phyloP scores from a whole-genome alignment of 1,140 invertebrate species.

The Zaprionus ghesquierei region DNA sequence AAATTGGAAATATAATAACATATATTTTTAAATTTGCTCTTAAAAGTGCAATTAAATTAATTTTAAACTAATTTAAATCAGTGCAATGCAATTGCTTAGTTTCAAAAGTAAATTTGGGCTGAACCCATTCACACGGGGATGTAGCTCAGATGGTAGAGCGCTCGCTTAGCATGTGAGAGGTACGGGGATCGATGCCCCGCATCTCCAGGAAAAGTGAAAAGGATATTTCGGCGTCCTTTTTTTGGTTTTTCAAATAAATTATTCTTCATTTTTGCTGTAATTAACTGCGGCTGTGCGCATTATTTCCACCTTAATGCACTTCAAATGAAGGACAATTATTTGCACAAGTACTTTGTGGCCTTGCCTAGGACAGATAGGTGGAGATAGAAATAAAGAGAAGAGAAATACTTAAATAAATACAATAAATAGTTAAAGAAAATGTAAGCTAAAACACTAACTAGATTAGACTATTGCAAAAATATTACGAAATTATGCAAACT shows the following conservation, averaged over 20 bases:
- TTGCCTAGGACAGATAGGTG: neutral
- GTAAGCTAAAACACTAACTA: no score
- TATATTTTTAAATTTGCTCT: no score
- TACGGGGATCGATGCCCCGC: conserved; percentile 91
- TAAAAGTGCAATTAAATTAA: neutral
- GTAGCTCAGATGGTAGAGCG: conserved; percentile 94
- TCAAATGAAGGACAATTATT: conserved; percentile 45
- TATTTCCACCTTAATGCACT: conserved; percentile 47
- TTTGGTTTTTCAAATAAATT: conserved; percentile 17
- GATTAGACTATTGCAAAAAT: neutral
- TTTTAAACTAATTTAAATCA: neutral
- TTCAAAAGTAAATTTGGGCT: conserved; percentile 9
- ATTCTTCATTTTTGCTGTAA: conserved; percentile 28
- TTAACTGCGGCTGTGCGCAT: conserved; percentile 35
- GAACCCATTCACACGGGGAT: conserved; percentile 51
- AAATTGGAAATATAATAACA: no score
- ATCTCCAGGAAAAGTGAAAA: conserved; percentile 77
- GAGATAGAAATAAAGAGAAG: neutral
- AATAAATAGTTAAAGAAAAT: neutral
- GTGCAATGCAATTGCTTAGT: neutral
- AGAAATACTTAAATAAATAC: no score
- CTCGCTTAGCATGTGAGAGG: conserved; percentile 93
- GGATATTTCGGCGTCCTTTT: neutral
- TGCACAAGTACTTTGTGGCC: conserved; percentile 33
- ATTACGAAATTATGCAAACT: neutral